phyloP scores from a whole-genome alignment of 2,888 invertebrate genomes.

The Stenichneumon culpator region DNA sequence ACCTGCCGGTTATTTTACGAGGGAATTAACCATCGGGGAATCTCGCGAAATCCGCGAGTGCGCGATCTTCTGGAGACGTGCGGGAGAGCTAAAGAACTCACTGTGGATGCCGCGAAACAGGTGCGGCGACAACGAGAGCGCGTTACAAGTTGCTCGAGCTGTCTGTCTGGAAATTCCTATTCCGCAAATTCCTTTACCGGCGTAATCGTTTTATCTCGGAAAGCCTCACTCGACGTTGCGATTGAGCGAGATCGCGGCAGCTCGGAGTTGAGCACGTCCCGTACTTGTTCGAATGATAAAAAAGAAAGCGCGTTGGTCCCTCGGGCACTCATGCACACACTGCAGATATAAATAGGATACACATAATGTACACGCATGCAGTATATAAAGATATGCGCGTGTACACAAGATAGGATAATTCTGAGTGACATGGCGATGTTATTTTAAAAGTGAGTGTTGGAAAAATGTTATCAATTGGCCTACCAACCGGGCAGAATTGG shows the following conservation, averaged over 20 bases:
- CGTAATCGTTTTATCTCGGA: not conserved
- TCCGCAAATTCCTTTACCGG: conserved; percentile 30
- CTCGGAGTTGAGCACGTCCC: not conserved
- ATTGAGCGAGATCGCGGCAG: not conserved
- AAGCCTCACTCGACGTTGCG: not conserved
- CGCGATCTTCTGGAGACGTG: not conserved
- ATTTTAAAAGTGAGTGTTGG: no score
- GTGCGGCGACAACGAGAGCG: conserved; percentile 2
- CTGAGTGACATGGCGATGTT: no score
- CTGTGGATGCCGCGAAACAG: conserved; percentile 16
- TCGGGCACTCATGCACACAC: not conserved
- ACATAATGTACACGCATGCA: not conserved
- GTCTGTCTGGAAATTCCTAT: conserved; percentile 1
- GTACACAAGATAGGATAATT: no score
- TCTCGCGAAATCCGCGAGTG: not conserved
- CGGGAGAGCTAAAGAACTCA: not conserved
- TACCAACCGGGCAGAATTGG: no score
- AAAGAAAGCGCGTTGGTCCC: conserved; percentile 5
- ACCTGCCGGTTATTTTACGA: not conserved
- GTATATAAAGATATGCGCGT: not conserved
- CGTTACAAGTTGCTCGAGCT: conserved; percentile 14
- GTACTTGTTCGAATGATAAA: not conserved
- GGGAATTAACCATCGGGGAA: not conserved
- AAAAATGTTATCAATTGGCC: no score
- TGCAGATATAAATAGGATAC: not conserved